Base-by-base conservation (phyloP, 1,140 invertebrate species). In the Melitaea cinxia region DNA sequence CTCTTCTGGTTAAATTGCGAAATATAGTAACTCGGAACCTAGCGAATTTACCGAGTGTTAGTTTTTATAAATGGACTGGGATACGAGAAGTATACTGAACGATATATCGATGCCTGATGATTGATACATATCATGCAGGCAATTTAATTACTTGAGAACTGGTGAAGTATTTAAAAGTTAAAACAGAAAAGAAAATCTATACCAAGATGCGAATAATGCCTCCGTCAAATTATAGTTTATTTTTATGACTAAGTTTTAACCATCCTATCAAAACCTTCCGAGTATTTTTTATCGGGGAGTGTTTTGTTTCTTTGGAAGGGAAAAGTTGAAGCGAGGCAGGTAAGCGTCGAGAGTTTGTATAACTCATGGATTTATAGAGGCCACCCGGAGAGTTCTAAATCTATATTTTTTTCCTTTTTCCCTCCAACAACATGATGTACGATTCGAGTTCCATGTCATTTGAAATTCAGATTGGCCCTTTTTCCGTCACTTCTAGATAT, bases 281-380 rank as follows among this genome's bases (percentile, higher is more conserved):
- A 57, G 55, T 71, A 33, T 70, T 70, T 59, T 70, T 71, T 66
- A 67, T 66, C 59, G 60, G 17, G 17, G 37, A 49, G 58, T 66
- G 65, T 65, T 63, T 71, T 71, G 60, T 70, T 66, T 67, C 66
- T 61, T 61, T 52, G 49, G 21, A 64, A 66, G 59, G 62, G 59
- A 65, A 55, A 65, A 58, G 63, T 65, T 65, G 54, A 60, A 63
- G 56, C 33, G 30, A 23, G 56, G 60, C 45, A 60, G 59, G 63
- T 47, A 47, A 47, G 42, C 21, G 42, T 47, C 42, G 52, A 60
- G 63, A 70, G 56, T 65, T 65, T 53, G 57, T 60, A 66, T 65
- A 64, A 57, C 58, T 65, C 60, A 50, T 69, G 52, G 72, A 81
- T 81, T 81, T 81, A 78, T 78, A 70, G 69, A 50, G 64, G 70